Conservation (phyloP, 1,140 invertebrate genomes). For the Stenopsyche tienmushanensis region DNA sequence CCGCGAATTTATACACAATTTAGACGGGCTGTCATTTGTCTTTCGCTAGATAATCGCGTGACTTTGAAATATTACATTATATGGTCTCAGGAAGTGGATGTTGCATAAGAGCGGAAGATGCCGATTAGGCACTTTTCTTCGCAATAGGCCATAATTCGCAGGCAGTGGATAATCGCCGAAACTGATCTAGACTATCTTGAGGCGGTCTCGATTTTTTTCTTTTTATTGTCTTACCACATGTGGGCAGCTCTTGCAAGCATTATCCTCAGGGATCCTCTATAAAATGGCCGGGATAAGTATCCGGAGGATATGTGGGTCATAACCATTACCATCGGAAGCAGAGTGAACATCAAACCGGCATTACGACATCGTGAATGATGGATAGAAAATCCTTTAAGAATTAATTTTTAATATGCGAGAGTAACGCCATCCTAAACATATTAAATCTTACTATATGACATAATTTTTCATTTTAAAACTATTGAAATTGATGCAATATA, state of each 20-base stretch:
- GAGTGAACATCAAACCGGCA: background rate
- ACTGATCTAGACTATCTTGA: background rate
- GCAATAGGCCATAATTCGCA: background rate
- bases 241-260: background rate
- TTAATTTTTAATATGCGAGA: background rate
- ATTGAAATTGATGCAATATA: background rate
- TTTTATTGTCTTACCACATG: constrained; percentile 10
- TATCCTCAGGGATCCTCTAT: constrained; percentile 4
- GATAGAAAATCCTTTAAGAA: background rate
- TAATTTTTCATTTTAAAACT: background rate
- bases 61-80: background rate
- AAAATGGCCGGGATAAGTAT: constrained; percentile 10
- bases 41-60: background rate
- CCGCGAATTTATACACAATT: background rate
- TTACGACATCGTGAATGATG: background rate
- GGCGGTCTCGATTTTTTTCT: background rate
- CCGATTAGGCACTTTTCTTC: too few species aligned
- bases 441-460: too few species aligned
- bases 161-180: background rate
- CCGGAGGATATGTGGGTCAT: constrained; percentile 3
- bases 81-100: background rate
- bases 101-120: background rate
- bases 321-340: constrained; percentile 1
- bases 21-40: background rate
- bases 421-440: too few species aligned